A percentile compares a stretch with the other conserved stretches of the same genome.
These are phyloP conservation scores for Styela plicata DNA, from an alignment of 23 tunicate species.

Conservation along the genomic window DNA sequence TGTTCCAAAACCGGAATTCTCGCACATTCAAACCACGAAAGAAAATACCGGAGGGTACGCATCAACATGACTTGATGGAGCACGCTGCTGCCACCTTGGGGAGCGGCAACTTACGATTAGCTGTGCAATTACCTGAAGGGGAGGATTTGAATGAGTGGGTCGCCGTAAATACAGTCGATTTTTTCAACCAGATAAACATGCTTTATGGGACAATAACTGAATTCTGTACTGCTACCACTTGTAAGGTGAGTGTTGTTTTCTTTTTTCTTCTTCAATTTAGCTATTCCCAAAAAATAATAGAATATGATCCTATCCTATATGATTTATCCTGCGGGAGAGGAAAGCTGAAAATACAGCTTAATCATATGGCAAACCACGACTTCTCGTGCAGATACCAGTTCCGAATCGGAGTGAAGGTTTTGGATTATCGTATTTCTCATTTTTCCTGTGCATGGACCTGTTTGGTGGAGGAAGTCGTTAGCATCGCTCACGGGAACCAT, in stretches of 20 bases:
- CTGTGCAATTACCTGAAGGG: constrained; percentile 93
- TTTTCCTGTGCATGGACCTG: no score
- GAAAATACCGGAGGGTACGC: constrained; percentile 90
- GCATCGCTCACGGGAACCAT: no score
- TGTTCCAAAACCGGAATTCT: constrained; percentile 71
- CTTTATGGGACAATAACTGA: constrained; percentile 91
- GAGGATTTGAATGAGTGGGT: constrained; percentile 98
- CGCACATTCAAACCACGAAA: constrained; percentile 91
- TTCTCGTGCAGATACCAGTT: no score
- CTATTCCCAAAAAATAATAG: no score
- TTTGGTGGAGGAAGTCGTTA: no score
- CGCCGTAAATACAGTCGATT: constrained; percentile 93
- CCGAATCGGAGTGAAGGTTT: no score
- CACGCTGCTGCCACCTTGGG: constrained; percentile 98
- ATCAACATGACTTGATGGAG: constrained; percentile 85
- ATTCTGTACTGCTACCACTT: constrained; percentile 74
- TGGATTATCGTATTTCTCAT: no score
- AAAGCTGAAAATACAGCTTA: no score
- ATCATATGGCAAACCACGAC: no score
- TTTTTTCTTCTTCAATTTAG: no score
- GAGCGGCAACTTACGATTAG: constrained; percentile 91
- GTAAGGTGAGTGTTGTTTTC: constrained; percentile 58
- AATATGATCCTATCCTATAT: no score
- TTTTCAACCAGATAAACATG: constrained; percentile 96
- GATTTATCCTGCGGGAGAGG: no score